Evolutionary conservation across 2,888 invertebrate species (phyloP).

Genomic region (Lasioglossum villosulum): DNA sequence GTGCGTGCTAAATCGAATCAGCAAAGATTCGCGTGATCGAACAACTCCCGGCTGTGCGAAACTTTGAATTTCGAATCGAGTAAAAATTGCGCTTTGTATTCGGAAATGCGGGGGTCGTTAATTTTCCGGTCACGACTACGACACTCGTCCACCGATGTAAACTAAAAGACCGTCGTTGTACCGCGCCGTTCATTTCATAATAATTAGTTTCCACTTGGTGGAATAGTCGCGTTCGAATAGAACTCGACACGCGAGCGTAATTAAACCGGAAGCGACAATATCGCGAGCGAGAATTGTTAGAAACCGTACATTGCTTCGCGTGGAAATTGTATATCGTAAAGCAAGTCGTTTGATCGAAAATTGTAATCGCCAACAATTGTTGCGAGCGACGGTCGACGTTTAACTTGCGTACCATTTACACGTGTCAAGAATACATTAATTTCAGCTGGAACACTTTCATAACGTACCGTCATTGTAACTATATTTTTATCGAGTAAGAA

Average conservation of each 20-base stretch:
- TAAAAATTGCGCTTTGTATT: background rate
- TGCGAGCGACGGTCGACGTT: background rate
- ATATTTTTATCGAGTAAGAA: background rate
- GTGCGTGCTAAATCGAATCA: background rate
- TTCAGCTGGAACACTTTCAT: background rate
- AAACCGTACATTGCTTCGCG: background rate
- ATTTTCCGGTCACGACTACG: background rate
- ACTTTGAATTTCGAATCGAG: background rate
- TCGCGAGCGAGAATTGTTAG: constrained; percentile 17
- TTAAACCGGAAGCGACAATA: constrained; percentile 29
- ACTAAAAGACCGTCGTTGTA: background rate
- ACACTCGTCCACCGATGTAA: background rate
- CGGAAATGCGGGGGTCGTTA: background rate
- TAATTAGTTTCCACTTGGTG: constrained; percentile 7
- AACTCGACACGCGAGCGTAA: constrained; percentile 20
- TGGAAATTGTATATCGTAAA: background rate
- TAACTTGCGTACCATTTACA: background rate
- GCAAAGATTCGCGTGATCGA: background rate
- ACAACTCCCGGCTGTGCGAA: background rate
- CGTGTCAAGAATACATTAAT: no score
- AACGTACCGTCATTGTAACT: background rate
- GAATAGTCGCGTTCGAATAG: background rate
- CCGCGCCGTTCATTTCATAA: background rate
- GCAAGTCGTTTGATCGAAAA: background rate
- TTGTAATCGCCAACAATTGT: background rate